Evolutionary conservation across 2,888 invertebrate species (phyloP).

Genomic region (Nemoura dubitans): DNA sequence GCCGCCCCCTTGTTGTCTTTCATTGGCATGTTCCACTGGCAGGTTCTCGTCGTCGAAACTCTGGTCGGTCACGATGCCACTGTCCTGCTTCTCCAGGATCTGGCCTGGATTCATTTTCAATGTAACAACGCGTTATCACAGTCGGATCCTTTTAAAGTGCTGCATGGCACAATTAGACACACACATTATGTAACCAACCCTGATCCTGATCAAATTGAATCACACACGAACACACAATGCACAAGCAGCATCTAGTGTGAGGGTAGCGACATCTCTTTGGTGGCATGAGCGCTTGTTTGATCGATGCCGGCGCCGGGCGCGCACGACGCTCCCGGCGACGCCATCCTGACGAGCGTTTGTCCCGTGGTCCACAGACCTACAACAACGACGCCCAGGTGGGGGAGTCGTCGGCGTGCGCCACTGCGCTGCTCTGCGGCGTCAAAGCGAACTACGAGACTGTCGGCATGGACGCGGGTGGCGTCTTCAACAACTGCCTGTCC

Average conservation of each 20-base stretch:
- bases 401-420: slow-evolving; percentile 62
- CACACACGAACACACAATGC: too few species aligned
- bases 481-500: slow-evolving; percentile 53
- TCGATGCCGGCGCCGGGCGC: neutral
- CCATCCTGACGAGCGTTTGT: neutral
- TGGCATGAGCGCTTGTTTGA: neutral
- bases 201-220: too few species aligned
- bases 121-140: neutral
- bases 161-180: neutral
- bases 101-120: neutral
- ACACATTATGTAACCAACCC: too few species aligned
- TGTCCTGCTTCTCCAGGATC: neutral
- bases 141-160: neutral
- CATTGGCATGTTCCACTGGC: neutral
- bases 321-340: neutral
- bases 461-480: slow-evolving; percentile 55
- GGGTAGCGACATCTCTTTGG: too few species aligned
- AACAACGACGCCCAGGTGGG: slow-evolving; percentile 60
- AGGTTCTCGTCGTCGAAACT: neutral
- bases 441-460: slow-evolving; percentile 58
- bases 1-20: neutral
- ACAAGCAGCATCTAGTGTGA: too few species aligned
- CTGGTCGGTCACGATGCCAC: neutral
- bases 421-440: slow-evolving; percentile 60
- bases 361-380: slow-evolving; percentile 58